Conservation (phyloP, 2,113 vertebrate species). For the Hyla sarda region DNA sequence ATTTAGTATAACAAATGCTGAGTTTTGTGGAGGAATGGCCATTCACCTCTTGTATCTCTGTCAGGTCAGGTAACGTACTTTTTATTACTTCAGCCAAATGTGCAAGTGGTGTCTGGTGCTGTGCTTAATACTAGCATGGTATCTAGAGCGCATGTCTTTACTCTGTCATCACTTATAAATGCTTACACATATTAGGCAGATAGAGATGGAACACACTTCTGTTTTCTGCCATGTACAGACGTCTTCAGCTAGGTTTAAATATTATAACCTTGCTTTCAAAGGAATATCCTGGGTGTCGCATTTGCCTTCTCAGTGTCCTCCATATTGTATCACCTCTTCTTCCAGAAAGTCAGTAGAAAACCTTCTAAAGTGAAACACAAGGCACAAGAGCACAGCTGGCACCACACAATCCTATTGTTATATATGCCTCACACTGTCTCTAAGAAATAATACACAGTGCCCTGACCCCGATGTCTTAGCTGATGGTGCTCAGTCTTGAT, state of each 20-base stretch:
- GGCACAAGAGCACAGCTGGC: no score
- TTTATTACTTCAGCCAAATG: background rate
- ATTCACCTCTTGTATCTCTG: background rate
- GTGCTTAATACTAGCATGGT: background rate
- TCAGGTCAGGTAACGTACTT: background rate
- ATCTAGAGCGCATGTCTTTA: background rate
- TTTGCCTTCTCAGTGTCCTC: background rate
- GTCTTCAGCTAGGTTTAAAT: background rate
- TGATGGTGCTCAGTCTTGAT: no score
- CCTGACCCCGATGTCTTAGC: no score
- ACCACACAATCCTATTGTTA: no score
- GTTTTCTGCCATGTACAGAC: background rate
- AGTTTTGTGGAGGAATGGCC: background rate
- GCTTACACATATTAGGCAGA: conserved; percentile 22
- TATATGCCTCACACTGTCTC: no score
- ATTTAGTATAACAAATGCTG: background rate
- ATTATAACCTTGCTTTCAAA: background rate
- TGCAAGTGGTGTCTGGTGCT: conserved; percentile 10
- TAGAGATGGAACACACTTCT: conserved; percentile 1
- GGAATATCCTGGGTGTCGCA: background rate
- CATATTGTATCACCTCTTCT: background rate
- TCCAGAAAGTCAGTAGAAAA: background rate
- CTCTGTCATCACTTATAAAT: conserved; percentile 26
- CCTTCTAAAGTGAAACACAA: background rate
- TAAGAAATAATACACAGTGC: no score